Evolutionary conservation across 53 echinoderm and acorn worm species (phyloP).

Genomic region (Glandiceps talaboti): DNA sequence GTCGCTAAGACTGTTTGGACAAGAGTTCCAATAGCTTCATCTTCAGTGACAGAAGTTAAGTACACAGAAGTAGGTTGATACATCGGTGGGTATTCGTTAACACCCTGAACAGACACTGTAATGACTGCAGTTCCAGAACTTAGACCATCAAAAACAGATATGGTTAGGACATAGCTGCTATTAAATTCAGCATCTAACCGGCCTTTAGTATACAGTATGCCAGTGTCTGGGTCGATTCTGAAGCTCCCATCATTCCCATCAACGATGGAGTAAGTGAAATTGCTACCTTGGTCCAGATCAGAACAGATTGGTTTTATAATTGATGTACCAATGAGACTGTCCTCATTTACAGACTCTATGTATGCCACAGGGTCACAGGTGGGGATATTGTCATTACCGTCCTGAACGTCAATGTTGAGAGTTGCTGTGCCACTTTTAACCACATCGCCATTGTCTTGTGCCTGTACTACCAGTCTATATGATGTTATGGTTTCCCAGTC

Average conservation of each 20-base stretch:
- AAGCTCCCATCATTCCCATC: slow-evolving; percentile 73
- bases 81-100: slow-evolving; percentile 38
- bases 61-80: slow-evolving; percentile 9
- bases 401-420: background rate
- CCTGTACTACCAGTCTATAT: background rate
- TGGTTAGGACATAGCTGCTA: slow-evolving; percentile 36
- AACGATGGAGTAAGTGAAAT: slow-evolving; percentile 46
- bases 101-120: slow-evolving; percentile 35
- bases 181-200: slow-evolving; percentile 52
- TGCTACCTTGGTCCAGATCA: background rate
- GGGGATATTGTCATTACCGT: background rate
- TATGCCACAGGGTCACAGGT: background rate
- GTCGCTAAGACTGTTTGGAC: slow-evolving; percentile 46
- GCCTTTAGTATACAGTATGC: slow-evolving; percentile 49
- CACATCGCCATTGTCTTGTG: background rate
- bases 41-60: slow-evolving; percentile 53
- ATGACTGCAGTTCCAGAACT: slow-evolving; percentile 5
- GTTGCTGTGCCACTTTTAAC: background rate
- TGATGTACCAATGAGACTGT: background rate
- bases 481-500: background rate
- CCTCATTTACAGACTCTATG: background rate
- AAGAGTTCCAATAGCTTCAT: slow-evolving; percentile 22
- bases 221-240: slow-evolving; percentile 46
- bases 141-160: slow-evolving; percentile 39
- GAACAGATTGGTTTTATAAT: background rate